Conservation (phyloP, 2,113 vertebrate species). For the Rhynchomys soricoides region DNA sequence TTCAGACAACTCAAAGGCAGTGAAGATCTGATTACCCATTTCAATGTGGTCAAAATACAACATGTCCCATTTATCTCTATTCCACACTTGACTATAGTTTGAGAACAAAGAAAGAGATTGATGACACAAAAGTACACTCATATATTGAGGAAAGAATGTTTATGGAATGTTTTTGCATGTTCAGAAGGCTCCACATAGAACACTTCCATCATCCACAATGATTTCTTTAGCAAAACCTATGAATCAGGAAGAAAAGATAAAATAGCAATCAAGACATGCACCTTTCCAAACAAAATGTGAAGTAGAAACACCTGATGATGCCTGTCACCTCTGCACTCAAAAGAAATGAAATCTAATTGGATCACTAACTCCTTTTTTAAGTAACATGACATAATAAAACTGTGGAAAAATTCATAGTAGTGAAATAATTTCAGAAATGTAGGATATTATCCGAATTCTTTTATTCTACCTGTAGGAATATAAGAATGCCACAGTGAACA, state of each 20-base stretch:
- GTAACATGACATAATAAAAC: conserved; percentile 38
- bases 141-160: not conserved
- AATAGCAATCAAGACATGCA: not conserved
- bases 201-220: not conserved
- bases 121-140: not conserved
- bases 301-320: conserved; percentile 21
- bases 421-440: conserved; percentile 66
- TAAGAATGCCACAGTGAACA: conserved; percentile 68
- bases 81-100: not conserved
- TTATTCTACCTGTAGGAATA: conserved; percentile 75
- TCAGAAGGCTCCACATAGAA: not conserved
- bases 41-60: not conserved
- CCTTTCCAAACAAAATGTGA: conserved; percentile 32
- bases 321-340: not conserved
- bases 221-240: conserved; percentile 36
- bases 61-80: not conserved
- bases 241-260: conserved; percentile 49
- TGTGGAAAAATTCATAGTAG: conserved; percentile 67
- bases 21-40: not conserved
- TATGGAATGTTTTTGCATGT: not conserved
- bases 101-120: not conserved
- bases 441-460: conserved; percentile 64
- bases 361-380: conserved; percentile 35
- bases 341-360: conserved; percentile 47
- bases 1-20: not conserved